Conservation (phyloP, 2,113 vertebrate species). For the Blennius ocellaris region DNA sequence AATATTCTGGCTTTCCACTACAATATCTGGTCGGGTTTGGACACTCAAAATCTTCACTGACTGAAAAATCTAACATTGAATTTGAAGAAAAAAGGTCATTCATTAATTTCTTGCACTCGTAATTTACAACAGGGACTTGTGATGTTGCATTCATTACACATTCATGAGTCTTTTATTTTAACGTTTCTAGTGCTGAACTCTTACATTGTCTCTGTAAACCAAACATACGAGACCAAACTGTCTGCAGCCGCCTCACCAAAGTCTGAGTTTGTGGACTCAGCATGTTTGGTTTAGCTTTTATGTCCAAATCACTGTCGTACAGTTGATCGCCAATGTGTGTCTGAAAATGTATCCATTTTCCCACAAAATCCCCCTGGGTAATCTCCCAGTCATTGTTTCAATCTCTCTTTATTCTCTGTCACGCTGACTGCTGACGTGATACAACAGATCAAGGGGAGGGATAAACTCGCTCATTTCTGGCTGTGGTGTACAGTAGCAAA, state of each 20-base stretch:
- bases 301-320: conserved; percentile 20
- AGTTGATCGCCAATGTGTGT: conserved; percentile 5
- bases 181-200: not conserved
- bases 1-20: no score
- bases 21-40: no score
- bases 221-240: not conserved
- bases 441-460: conserved; percentile 22
- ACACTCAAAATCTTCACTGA: no score
- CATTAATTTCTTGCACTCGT: no score
- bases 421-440: conserved; percentile 21
- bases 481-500: conserved; percentile 14
- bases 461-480: conserved; percentile 28
- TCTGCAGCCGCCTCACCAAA: not conserved
- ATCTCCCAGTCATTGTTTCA: conserved; percentile 52
- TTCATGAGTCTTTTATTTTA: not conserved
- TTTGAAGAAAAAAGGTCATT: no score
- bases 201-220: not conserved
- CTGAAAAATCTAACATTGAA: no score
- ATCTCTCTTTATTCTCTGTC: conserved; percentile 36
- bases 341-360: conserved; percentile 35
- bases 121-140: no score
- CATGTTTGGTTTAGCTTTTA: conserved; percentile 43
- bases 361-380: conserved; percentile 38
- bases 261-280: conserved; percentile 25
- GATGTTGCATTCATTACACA: no score